These are phyloP conservation scores for Orchesella flavescens DNA, from an alignment of 2,888 invertebrate species.

Conservation along the genomic window DNA sequence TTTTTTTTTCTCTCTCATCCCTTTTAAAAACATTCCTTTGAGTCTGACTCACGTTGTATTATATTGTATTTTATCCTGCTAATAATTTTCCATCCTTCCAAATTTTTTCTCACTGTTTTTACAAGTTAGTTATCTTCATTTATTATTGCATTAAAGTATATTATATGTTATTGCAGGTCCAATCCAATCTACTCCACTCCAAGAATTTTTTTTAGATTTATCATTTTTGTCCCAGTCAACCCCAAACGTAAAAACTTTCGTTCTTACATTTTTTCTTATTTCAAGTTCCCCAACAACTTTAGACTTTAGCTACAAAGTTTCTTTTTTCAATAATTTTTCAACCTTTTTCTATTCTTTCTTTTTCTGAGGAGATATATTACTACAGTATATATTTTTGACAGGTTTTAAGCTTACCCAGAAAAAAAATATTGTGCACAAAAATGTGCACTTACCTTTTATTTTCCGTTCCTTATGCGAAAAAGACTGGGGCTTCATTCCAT, in stretches of 20 bases:
- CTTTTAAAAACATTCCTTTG: not conserved
- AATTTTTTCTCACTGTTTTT: conserved; percentile 18
- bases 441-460: conserved; percentile 15
- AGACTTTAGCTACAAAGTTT: not conserved
- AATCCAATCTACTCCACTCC: too few species aligned
- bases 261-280: not conserved
- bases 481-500: not conserved
- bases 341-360: conserved; percentile 27
- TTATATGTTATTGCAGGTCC: too few species aligned
- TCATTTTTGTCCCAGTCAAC: too few species aligned
- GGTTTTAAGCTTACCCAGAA: conserved; percentile 22
- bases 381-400: conserved; percentile 44
- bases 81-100: not conserved
- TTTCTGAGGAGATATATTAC: conserved; percentile 44
- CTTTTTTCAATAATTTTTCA: conserved; percentile 14
- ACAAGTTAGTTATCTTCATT: not conserved
- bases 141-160: too few species aligned
- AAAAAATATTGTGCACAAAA: conserved; percentile 6
- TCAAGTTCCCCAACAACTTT: conserved; percentile 12
- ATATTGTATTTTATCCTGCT: not conserved
- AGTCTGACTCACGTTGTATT: not conserved
- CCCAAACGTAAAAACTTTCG: too few species aligned
- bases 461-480: conserved; percentile 21
- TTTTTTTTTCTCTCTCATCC: conserved; percentile 16
- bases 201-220: too few species aligned